These are phyloP conservation scores for Takifugu flavidus DNA, from an alignment of 2,113 vertebrate genomes.

Conservation along the genomic window DNA sequence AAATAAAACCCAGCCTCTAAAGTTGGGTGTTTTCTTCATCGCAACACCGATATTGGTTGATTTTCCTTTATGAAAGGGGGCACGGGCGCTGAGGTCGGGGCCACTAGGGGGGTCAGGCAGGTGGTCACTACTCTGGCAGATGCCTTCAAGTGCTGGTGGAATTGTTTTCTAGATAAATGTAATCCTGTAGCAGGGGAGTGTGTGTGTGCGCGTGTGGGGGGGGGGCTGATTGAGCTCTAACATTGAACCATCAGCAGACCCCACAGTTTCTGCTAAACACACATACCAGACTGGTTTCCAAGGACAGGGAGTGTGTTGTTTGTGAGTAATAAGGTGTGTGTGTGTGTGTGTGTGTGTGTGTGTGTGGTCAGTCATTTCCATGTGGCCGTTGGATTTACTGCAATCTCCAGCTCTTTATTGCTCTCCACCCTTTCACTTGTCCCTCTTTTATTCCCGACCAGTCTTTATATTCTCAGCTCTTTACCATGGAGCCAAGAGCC, in stretches of 20 bases:
- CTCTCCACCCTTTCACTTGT: slow-evolving; percentile 38
- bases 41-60: too few relatives aligned
- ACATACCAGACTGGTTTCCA: slow-evolving; percentile 44
- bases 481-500: slow-evolving; percentile 13
- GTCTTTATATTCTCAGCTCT: slow-evolving; percentile 49
- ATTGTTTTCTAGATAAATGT: too few relatives aligned
- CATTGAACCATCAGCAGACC: slow-evolving; percentile 19
- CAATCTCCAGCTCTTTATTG: slow-evolving; percentile 7
- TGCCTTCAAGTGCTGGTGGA: too few relatives aligned
- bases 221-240: neutral
- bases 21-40: too few relatives aligned
- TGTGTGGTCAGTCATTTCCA: slow-evolving; percentile 22
- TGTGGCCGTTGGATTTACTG: slow-evolving; percentile 39
- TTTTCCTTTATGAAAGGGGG: too few relatives aligned
- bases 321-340: slow-evolving; percentile 17
- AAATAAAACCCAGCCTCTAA: too few relatives aligned
- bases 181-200: neutral
- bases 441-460: slow-evolving; percentile 43
- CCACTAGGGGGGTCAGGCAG: too few relatives aligned
- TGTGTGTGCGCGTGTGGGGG: slow-evolving; percentile 3
- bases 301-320: slow-evolving; percentile 46
- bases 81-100: too few relatives aligned
- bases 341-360: slow-evolving; percentile 38
- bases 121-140: too few relatives aligned
- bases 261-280: slow-evolving; percentile 29